A percentile compares a stretch with the other conserved stretches of the same genome.
Evolutionary conservation across 2,797 vertebrate genomes (phyloP).

Genomic region (Lepus townsendii): DNA sequence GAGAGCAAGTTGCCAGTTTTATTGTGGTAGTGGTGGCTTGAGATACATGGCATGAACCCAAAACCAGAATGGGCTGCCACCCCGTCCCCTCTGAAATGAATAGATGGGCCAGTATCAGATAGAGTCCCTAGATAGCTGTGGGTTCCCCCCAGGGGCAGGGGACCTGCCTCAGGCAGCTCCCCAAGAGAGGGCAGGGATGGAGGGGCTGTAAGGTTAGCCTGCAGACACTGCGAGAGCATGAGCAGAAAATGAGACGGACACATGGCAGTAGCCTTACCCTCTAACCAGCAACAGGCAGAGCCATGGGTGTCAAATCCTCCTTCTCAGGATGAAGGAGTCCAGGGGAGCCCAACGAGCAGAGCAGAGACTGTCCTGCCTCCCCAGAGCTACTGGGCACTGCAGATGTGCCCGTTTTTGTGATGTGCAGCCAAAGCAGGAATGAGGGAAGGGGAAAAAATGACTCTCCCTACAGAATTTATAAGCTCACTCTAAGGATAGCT

Average conservation of each 20-base stretch:
- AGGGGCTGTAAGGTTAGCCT: neutral
- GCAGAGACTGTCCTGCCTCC: neutral
- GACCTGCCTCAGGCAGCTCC: neutral
- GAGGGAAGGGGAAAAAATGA: neutral
- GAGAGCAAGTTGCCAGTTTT: neutral
- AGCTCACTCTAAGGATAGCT: neutral
- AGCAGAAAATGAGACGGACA: neutral
- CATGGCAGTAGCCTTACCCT: neutral
- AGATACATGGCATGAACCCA: neutral
- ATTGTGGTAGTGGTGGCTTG: neutral
- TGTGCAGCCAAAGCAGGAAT: neutral
- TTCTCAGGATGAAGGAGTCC: neutral
- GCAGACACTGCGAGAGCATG: accelerated
- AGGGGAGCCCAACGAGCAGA: neutral
- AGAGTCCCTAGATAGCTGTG: neutral
- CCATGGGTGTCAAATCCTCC: neutral
- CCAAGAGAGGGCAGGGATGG: neutral
- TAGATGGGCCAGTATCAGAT: neutral
- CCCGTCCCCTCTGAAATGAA: neutral
- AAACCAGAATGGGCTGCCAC: neutral
- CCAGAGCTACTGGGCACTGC: accelerated
- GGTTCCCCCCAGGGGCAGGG: neutral
- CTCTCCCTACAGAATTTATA: neutral
- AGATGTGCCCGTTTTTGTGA: neutral
- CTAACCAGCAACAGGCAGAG: neutral